These are phyloP conservation scores for Jacana jacana DNA, from an alignment of 2,113 vertebrate species.

Conservation along the genomic window DNA sequence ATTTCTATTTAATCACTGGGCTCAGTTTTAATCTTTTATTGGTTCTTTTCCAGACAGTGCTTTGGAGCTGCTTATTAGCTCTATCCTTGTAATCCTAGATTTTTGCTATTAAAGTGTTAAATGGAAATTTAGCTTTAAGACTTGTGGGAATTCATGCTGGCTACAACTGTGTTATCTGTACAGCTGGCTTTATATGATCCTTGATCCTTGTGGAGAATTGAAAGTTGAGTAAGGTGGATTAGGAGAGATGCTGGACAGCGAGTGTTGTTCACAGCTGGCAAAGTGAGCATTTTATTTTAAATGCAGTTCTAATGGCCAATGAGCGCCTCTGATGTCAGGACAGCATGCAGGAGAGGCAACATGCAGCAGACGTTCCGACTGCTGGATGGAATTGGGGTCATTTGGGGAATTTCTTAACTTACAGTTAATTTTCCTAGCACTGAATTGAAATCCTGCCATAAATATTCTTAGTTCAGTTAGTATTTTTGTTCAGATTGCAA, in stretches of 20 bases:
- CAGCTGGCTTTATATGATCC: not conserved
- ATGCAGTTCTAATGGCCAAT: not conserved
- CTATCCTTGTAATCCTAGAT: constrained; percentile 28
- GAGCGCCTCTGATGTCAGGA: not conserved
- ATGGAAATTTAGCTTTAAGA: constrained; percentile 13
- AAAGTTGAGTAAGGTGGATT: constrained; percentile 21
- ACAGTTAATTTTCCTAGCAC: not conserved
- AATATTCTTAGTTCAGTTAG: not conserved
- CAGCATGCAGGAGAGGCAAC: not conserved
- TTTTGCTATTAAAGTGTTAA: constrained; percentile 39
- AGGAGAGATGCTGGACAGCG: not conserved
- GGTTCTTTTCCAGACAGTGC: constrained; percentile 5
- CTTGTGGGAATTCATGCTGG: constrained; percentile 16
- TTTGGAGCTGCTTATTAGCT: constrained; percentile 36
- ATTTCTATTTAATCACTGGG: not conserved
- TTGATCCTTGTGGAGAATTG: constrained; percentile 26
- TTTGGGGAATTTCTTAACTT: not conserved
- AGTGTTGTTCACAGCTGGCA: not conserved
- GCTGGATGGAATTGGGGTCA: not conserved
- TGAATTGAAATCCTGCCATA: not conserved
- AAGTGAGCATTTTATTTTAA: constrained; percentile 16
- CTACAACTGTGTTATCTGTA: constrained; percentile 2
- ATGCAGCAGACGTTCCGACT: not conserved
- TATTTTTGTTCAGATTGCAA: not conserved
- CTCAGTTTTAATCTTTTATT: constrained; percentile 35